Base-by-base conservation (phyloP, 1,140 invertebrate genomes). In the Gonatopus flavifemur region DNA sequence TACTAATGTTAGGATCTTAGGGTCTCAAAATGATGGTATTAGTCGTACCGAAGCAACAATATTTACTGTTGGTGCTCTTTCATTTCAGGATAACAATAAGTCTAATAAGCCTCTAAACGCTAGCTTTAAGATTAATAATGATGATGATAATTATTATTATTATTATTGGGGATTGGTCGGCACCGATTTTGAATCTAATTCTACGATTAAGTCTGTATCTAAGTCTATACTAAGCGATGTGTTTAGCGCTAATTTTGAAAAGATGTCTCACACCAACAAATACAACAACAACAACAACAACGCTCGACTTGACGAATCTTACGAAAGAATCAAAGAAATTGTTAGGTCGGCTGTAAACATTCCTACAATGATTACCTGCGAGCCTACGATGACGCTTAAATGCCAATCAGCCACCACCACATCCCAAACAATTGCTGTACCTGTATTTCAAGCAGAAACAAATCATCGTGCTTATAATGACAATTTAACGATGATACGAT, bases 51-150 rank as follows among this genome's bases (percentile, higher is more conserved):
- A 76, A 77, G 76, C 74, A 77, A 77, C 76, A 78, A 78, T 77
- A 67, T 77, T 70, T 74, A 78, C 74, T 77, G 74, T 77, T 77
- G 76, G 76, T 78, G 76, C 76, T 78, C 76, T 77, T 78, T 78
- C 72, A 74, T 76, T 77, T 77, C 76, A 76, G 76, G 73, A 78
- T 77, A 77, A 77, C 61, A 63, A 72, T 78, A 77, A 74, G 69
- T 75, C 67, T 75, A 75, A 77, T 64, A 69, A 76, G 73, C 74
- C 69, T 69, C 66, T 72, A 70, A 75, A 75, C 61, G 64, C 62
- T 78, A 76, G 67, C 71, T 72, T 69, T 73, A 74, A 73, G 68
- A 64, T 51, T 48, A 59, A 28, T 56, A 44, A 45, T 19, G n/a
- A n/a, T n/a, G n/a, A n/a, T n/a, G n/a, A n/a, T n/a, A n/a, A n/a